A percentile compares a stretch with the other conserved stretches of the same genome.
These are phyloP conservation scores for Clunio marinus DNA, from an alignment of 2,888 invertebrate genomes.

Conservation along the genomic window DNA sequence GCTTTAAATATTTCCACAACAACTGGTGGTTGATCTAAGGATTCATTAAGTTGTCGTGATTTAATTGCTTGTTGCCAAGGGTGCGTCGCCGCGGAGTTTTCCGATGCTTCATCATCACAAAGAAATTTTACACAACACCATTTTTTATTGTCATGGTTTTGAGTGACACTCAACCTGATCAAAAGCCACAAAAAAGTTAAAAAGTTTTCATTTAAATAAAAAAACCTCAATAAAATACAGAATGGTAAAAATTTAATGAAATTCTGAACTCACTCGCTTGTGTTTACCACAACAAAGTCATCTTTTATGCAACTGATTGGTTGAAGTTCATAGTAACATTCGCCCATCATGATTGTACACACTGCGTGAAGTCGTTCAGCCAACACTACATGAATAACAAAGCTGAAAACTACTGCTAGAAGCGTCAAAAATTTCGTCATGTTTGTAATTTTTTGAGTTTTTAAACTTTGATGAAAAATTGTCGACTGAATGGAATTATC, in stretches of 20 bases:
- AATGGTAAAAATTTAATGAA: too few relatives aligned
- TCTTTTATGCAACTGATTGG: neutral
- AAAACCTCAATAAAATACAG: too few relatives aligned
- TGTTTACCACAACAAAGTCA: neutral
- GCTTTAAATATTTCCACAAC: too few relatives aligned
- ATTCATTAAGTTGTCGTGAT: too few relatives aligned
- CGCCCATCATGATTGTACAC: neutral
- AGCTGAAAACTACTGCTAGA: slow-evolving; percentile 27
- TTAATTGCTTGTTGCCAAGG: too few relatives aligned
- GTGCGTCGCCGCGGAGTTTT: too few relatives aligned
- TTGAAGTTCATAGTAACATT: neutral
- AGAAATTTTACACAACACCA: slow-evolving; percentile 19
- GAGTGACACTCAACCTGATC: neutral
- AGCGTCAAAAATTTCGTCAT: slow-evolving; percentile 22
- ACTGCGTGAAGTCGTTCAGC: neutral
- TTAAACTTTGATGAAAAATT: slow-evolving; percentile 13
- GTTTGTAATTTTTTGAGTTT: slow-evolving; percentile 1
- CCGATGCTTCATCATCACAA: neutral
- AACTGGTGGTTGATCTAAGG: too few relatives aligned
- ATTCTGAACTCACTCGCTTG: slow-evolving; percentile 25
- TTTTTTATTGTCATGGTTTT: slow-evolving; percentile 12
- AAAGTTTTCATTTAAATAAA: neutral
- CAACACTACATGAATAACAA: slow-evolving; percentile 23
- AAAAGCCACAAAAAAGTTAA: neutral
- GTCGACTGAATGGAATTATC: neutral